Evolutionary conservation across 1,140 invertebrate species (phyloP), one percentile per base, ranked within the genome.

Genomic region (Oedothorax gibbosus): DNA sequence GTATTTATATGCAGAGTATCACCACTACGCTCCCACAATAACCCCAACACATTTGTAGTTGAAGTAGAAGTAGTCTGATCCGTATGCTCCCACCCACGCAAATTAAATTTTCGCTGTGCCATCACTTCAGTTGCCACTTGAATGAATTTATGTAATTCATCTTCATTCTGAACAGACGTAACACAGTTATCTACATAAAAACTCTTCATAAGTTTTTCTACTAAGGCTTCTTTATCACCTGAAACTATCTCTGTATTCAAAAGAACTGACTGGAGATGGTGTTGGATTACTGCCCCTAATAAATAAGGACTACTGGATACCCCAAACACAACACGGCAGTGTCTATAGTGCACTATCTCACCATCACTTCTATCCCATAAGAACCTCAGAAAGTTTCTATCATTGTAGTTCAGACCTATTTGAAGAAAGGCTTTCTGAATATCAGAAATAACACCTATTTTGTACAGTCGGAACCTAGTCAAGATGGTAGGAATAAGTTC

Each of bases 131-230:
- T 57, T 76, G 64, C n/a, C 12, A 57, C 82, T 18, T 75, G 18
- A 60, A 49, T 21, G 49, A 68, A 84, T 21, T 14, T 49, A 9
- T 68, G 14, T 35, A 73, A 10, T 65, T 83, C 69, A 21, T 83
- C 14, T 62, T 51, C 49, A 54, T 75, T 73, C 57, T 5, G 9
- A n/a, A 73, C 57, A 73, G 49, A 35, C n/a, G 66, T 83, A 12
- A 83, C 20, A 56, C 35, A 83, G 49, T 83, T 83, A 57, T 83
- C 57, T 18, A 83, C 50, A 51, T 72, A 82, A 64, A 83, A 51
- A 12, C 50, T 35, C 35, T 35, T 35, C 35, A 35, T 35, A 35
- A 35, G 35, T 35, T 35, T 35, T 35, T 35, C 35, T 35, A 35
- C 35, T 35, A 35, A 35, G 5, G 35, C 35, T 35, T 35, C 35